Evolutionary conservation across 2,888 invertebrate species (phyloP).

Genomic region (Limenitis camilla): DNA sequence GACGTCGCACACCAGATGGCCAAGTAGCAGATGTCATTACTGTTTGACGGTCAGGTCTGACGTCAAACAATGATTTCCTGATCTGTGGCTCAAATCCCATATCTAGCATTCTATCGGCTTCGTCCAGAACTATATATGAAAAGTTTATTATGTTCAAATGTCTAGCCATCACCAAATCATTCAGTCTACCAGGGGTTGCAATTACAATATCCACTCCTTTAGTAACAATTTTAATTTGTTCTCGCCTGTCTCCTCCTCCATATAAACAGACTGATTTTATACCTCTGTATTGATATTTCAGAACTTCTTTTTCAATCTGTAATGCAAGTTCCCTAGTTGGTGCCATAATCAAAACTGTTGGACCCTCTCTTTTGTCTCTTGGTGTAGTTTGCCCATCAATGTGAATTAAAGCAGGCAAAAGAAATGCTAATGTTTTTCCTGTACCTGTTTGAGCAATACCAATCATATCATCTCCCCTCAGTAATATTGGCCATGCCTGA

Average conservation of each 20-base stretch:
- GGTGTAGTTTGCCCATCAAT: slow-evolving; percentile 89
- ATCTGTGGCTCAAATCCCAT: slow-evolving; percentile 94
- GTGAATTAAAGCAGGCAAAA: slow-evolving; percentile 94
- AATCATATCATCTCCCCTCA: slow-evolving; percentile 93
- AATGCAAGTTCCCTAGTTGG: slow-evolving; percentile 95
- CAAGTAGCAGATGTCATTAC: slow-evolving; percentile 98
- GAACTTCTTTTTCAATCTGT: slow-evolving; percentile 93
- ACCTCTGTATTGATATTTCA: slow-evolving; percentile 90
- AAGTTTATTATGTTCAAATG: slow-evolving; percentile 84
- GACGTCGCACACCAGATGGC: slow-evolving; percentile 89
- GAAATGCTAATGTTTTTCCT: slow-evolving; percentile 95
- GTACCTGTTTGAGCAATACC: slow-evolving; percentile 97
- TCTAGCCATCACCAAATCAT: slow-evolving; percentile 86
- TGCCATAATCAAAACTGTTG: slow-evolving; percentile 90
- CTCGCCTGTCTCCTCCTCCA: slow-evolving; percentile 88
- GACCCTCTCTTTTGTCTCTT: slow-evolving; percentile 82
- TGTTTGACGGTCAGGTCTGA: slow-evolving; percentile 93
- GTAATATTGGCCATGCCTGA: slow-evolving; percentile 95
- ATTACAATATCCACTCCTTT: slow-evolving; percentile 95
- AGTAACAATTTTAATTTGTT: slow-evolving; percentile 83
- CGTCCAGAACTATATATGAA: slow-evolving; percentile 93
- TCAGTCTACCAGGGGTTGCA: slow-evolving; percentile 94
- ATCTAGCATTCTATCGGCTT: slow-evolving; percentile 91
- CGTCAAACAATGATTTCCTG: slow-evolving; percentile 83
- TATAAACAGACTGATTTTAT: slow-evolving; percentile 93